Percentiles rank a stretch among this genome's conserved stretches.
Evolutionary conservation across 2,797 vertebrate genomes (phyloP).

Genomic region (Antennarius maculatus): DNA sequence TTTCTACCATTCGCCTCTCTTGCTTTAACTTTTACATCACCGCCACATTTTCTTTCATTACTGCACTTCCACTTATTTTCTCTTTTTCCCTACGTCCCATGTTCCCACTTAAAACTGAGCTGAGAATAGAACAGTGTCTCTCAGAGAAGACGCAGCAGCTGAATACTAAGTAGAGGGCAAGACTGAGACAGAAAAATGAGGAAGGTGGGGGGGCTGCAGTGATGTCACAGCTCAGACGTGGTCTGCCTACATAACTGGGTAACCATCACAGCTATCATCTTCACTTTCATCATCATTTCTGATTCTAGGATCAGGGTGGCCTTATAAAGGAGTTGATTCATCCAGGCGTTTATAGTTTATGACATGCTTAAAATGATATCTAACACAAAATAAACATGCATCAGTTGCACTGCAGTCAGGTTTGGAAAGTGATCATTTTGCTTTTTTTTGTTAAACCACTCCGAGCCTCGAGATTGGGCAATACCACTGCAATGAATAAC

Average conservation of each 20-base stretch:
- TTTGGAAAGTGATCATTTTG: neutral
- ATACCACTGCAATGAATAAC: no score
- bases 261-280: conserved; percentile 34
- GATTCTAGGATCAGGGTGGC: conserved; percentile 15
- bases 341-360: conserved; percentile 21
- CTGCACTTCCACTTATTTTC: neutral
- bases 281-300: conserved; percentile 2
- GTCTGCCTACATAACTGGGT: conserved; percentile 58
- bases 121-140: conserved; percentile 40
- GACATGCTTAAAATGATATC: neutral
- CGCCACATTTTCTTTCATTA: conserved; percentile 10
- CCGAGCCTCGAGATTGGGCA: no score
- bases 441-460: no score
- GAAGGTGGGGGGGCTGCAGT: conserved; percentile 20
- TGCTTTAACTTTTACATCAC: conserved; percentile 15
- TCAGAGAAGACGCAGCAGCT: conserved; percentile 25
- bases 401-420: neutral
- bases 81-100: neutral
- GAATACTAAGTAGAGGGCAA: conserved; percentile 63
- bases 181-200: conserved; percentile 32
- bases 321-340: conserved; percentile 14
- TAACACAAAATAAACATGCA: conserved; percentile 18
- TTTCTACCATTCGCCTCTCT: neutral
- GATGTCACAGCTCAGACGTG: conserved; percentile 65
- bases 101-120: conserved; percentile 19